Evolutionary conservation across 2,113 vertebrate genomes (phyloP), one percentile per base, ranked within the genome.

Genomic region (Beaufortia kweichowensis): DNA sequence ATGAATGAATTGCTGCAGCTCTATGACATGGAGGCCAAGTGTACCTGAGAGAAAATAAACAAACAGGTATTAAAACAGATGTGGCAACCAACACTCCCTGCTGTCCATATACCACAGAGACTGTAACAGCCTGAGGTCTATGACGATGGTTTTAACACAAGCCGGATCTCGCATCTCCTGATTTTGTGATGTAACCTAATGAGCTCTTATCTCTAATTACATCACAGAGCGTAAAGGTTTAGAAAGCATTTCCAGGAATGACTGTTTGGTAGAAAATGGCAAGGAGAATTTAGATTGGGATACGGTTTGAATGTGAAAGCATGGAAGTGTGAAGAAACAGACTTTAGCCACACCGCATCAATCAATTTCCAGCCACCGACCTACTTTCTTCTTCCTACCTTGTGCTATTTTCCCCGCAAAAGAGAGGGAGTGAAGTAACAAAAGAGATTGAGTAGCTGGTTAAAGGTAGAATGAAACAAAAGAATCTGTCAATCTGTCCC

Each of bases 21-120:
- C 68, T 96, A 96, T 75, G 92, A 93, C 83, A 89, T 95, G 91
- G 94, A 95, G 80, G 92, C 92, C 75, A 94, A 94, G 85, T 93
- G 93, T 79, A 84, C 90, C 70, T 94, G 85, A 94, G 66, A 69
- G 39, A 76, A 10, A 3, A 21, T 14, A 41, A 24, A 50, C 66
- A 14, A 63, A 23, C 73, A 59, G 7, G 3, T 35, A 28, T 28
- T 64, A 39, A 33, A 62, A 74, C 50, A 57, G 57, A 60, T 6
- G n/a, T 10, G 35, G 69, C 74, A 64, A 24, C 33, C 15, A 24
- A 7, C 6, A 19, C 26, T 41, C 12, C 9, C 24, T 48, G 19
- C 9, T 24, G 67, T 26, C 31, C 1, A 53, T 43, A 39, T 75
- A 50, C 28, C 4, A 3, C 23, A 19, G 26, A 21, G 19, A 53